Evolutionary conservation across 2,113 vertebrate species (phyloP).

Genomic region (Fregetta grallaria): DNA sequence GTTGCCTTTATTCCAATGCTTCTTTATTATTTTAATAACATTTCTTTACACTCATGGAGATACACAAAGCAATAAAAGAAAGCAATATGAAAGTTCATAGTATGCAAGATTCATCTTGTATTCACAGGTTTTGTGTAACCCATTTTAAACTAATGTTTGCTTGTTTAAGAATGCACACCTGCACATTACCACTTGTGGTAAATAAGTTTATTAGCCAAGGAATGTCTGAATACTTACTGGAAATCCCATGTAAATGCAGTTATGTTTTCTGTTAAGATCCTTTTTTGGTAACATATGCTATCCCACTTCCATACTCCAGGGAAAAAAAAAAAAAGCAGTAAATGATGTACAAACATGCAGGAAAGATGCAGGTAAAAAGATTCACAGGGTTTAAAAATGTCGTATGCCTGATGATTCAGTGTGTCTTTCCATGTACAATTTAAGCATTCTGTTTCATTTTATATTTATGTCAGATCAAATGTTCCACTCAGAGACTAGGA

Average conservation of each 20-base stretch:
- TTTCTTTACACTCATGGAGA: background rate
- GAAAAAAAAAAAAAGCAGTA: background rate
- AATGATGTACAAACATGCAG: background rate
- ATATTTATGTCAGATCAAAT: slow-evolving; percentile 4
- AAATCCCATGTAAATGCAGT: slow-evolving; percentile 46
- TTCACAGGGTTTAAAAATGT: background rate
- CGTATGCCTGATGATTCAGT: background rate
- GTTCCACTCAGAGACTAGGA: background rate
- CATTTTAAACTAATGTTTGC: slow-evolving; percentile 39
- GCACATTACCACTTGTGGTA: slow-evolving; percentile 53
- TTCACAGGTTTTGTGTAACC: slow-evolving; percentile 7
- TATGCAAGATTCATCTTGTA: slow-evolving; percentile 33
- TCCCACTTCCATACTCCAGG: background rate
- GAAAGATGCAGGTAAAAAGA: slow-evolving; percentile 7
- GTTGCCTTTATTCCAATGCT: background rate
- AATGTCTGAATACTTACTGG: slow-evolving; percentile 63
- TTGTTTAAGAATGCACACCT: slow-evolving; percentile 69
- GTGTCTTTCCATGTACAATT: background rate
- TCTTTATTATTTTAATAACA: background rate
- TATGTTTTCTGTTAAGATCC: slow-evolving; percentile 51
- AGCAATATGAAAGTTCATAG: background rate
- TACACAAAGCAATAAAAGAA: background rate
- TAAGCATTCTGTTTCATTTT: background rate
- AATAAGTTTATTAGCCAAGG: slow-evolving; percentile 66
- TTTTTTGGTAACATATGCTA: slow-evolving; percentile 22